These are phyloP conservation scores for Zaprionus ornatus DNA, from an alignment of 1,140 invertebrate species.

Conservation along the genomic window DNA sequence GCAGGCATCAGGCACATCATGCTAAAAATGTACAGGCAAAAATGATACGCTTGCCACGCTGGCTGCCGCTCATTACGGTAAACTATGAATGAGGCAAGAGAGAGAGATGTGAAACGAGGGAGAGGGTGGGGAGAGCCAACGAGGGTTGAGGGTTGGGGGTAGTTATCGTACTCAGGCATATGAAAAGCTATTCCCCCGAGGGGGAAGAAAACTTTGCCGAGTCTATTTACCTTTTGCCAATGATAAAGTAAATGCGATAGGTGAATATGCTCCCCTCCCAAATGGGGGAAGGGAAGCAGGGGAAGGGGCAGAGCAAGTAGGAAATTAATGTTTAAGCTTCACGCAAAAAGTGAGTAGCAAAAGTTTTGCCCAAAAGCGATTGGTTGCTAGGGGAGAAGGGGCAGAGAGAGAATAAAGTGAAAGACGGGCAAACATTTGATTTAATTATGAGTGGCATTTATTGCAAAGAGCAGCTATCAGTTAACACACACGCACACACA, in stretches of 20 bases:
- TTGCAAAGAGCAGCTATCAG: conserved; percentile 71
- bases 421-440: conserved; percentile 82
- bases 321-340: conserved; percentile 80
- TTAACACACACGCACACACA: conserved; percentile 48
- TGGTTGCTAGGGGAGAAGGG: not conserved
- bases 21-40: conserved; percentile 53
- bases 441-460: conserved; percentile 84
- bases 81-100: conserved; percentile 41
- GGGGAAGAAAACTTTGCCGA: conserved; percentile 52
- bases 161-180: conserved; percentile 42
- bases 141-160: not conserved
- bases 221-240: conserved; percentile 71
- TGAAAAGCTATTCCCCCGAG: conserved; percentile 44
- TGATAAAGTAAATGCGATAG: conserved; percentile 64
- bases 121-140: not conserved
- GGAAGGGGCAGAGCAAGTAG: conserved; percentile 32
- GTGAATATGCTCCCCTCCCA: conserved; percentile 41
- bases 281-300: not conserved
- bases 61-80: conserved; percentile 64
- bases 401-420: conserved; percentile 12
- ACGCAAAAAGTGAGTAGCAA: conserved; percentile 59
- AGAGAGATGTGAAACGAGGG: not conserved
- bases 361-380: conserved; percentile 47
- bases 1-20: conserved; percentile 54
- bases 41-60: conserved; percentile 62